Percentiles rank a stretch among this genome's conserved stretches.
Evolutionary conservation across 2,888 invertebrate genomes (phyloP).

Genomic region (Lithophane leautieri): DNA sequence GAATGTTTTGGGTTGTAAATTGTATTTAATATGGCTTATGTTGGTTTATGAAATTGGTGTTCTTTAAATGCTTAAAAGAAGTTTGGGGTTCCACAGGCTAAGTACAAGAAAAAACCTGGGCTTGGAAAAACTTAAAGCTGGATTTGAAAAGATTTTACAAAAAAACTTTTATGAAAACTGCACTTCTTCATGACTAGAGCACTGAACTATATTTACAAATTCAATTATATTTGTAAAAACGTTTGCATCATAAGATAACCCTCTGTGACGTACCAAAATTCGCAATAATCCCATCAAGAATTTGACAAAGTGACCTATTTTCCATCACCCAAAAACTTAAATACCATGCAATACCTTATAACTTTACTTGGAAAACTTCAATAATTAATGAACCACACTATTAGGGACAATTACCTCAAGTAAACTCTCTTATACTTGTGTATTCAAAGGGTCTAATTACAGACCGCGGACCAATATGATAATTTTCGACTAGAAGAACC

Average conservation of each 20-base stretch:
- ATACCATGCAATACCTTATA: slow-evolving; percentile 1
- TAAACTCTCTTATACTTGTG: slow-evolving; percentile 30
- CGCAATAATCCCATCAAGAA: background rate
- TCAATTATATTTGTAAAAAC: background rate
- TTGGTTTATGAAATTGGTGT: slow-evolving; percentile 7
- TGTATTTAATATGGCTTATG: slow-evolving; percentile 35
- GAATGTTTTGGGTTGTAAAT: slow-evolving; percentile 50
- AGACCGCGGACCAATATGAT: slow-evolving; percentile 33
- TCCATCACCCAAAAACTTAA: background rate
- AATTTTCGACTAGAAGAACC: slow-evolving; percentile 33
- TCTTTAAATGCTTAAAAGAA: too few species aligned
- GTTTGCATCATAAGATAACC: background rate
- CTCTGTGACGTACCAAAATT: background rate
- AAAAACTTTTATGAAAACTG: background rate
- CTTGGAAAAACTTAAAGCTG: background rate
- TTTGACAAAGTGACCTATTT: background rate
- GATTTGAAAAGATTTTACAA: background rate
- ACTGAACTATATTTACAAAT: background rate
- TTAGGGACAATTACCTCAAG: slow-evolving; percentile 51
- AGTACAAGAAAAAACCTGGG: too few species aligned
- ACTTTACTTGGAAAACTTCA: slow-evolving; percentile 28
- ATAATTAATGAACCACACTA: slow-evolving; percentile 44
- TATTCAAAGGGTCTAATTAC: slow-evolving; percentile 59
- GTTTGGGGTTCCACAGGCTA: background rate
- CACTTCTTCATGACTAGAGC: too few species aligned